Conservation (phyloP, 2,797 vertebrate genomes). For the Pygocentrus nattereri region DNA sequence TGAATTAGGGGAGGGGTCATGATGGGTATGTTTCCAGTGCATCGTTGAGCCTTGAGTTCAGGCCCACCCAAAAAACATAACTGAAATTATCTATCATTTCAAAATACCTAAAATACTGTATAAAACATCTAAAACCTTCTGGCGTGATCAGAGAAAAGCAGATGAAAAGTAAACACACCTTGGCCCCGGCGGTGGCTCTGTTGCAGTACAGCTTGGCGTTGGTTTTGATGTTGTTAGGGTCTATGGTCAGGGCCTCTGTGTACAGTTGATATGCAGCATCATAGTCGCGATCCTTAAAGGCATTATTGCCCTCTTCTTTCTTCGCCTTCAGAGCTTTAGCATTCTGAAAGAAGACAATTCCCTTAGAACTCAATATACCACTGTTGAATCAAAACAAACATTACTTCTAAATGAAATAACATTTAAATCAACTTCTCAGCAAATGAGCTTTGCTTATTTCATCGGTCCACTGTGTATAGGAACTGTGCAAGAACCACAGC, state of each 20-base stretch:
- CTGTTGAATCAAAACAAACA: no score
- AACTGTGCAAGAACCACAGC: no score
- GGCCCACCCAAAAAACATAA: no score
- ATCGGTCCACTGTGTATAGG: no score
- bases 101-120: neutral
- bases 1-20: no score
- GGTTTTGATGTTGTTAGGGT: constrained; percentile 97
- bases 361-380: neutral
- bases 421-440: no score
- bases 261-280: constrained; percentile 91
- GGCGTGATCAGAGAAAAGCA: neutral
- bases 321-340: constrained; percentile 96
- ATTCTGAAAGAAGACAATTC: constrained; percentile 78
- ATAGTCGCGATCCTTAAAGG: constrained; percentile 90
- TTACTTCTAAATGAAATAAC: no score
- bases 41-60: no score
- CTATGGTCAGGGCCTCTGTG: constrained; percentile 91
- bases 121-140: neutral
- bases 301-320: constrained; percentile 94
- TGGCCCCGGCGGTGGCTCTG: constrained; percentile 91
- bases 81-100: no score
- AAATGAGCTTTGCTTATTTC: no score
- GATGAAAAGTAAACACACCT: constrained; percentile 77
- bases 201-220: constrained; percentile 98
- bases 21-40: no score